Evolutionary conservation across 2,888 invertebrate species (phyloP), one percentile per base, ranked within the genome.

Genomic region (Xylophagus ater): DNA sequence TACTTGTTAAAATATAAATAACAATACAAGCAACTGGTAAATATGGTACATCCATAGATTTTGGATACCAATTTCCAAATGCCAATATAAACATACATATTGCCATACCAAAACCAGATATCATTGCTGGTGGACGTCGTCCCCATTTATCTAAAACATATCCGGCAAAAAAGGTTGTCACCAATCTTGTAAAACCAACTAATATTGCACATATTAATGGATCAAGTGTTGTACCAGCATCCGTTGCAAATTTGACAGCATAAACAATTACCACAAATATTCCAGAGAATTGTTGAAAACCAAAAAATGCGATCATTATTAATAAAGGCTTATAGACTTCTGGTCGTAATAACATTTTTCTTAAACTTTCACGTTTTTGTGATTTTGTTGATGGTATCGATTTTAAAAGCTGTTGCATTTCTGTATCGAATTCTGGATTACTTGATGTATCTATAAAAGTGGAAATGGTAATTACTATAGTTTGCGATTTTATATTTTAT

Each of bases 211-310:
- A 78, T 40, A 76, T 53, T 48, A 81, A 79, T 37, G 76, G 76
- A 53, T 81, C 71, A 14, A 80, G 65, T 2, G 68, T 68, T 19
- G 70, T 67, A 1, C 78, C 74, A 1, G 81, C 65, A 29, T 73
- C 70, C 42, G 70, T 67, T 43, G 80, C 72, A 32, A 81, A 75
- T 49, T 73, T 69, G 33, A 80, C 77, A 0, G 80, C 78, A 56
- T 82, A 82, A 45, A 80, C 81, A 2, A 76, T 74, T 2, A 83
- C 69, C 1, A 80, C 79, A 47, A 81, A 81, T 2, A 78, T 73
- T 2, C 82, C 82, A 5, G 78, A 74, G 50, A 81, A 73, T 53
- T 82, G 81, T 42, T 75, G 74, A 6, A 76, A 73, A 8, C 74
- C 64, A 52, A 81, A 81, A 49, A 81, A 74, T 2, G 73, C 58